Conservation (phyloP, 2,888 invertebrate species). For the Matsumyia berberina region DNA sequence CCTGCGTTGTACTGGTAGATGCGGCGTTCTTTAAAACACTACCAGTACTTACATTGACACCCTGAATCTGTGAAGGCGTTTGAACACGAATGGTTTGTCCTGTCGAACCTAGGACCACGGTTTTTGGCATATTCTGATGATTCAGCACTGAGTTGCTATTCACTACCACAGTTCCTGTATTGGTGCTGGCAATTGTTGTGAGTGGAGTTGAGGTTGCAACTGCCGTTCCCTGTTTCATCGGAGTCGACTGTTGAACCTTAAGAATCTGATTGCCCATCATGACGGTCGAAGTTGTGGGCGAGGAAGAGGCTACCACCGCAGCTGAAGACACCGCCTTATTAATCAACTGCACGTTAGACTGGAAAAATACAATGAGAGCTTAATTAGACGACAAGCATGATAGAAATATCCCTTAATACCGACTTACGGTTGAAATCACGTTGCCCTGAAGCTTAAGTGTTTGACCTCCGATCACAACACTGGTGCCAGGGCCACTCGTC, state of each 20-base stretch:
- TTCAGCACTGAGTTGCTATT: slow-evolving; percentile 73
- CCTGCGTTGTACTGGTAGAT: slow-evolving; percentile 60
- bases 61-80: slow-evolving; percentile 75
- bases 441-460: slow-evolving; percentile 83
- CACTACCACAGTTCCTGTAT: slow-evolving; percentile 77
- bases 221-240: slow-evolving; percentile 71
- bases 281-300: slow-evolving; percentile 82
- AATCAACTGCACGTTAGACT: slow-evolving; percentile 78
- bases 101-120: slow-evolving; percentile 81
- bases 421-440: slow-evolving; percentile 78
- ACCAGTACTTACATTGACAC: slow-evolving; percentile 39
- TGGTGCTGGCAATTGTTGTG: slow-evolving; percentile 77
- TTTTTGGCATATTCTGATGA: slow-evolving; percentile 78
- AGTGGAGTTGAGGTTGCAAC: slow-evolving; percentile 69
- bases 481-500: slow-evolving; percentile 83
- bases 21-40: slow-evolving; percentile 52
- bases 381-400: slow-evolving; percentile 9
- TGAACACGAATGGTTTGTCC: slow-evolving; percentile 82
- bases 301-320: slow-evolving; percentile 45
- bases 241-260: slow-evolving; percentile 80
- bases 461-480: slow-evolving; percentile 83
- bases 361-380: slow-evolving; percentile 1
- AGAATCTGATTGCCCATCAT: slow-evolving; percentile 84
- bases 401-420: slow-evolving; percentile 40
- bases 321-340: slow-evolving; percentile 73